These are phyloP conservation scores for Incurvaria masculella DNA, from an alignment of 2,888 invertebrate genomes.

Conservation along the genomic window DNA sequence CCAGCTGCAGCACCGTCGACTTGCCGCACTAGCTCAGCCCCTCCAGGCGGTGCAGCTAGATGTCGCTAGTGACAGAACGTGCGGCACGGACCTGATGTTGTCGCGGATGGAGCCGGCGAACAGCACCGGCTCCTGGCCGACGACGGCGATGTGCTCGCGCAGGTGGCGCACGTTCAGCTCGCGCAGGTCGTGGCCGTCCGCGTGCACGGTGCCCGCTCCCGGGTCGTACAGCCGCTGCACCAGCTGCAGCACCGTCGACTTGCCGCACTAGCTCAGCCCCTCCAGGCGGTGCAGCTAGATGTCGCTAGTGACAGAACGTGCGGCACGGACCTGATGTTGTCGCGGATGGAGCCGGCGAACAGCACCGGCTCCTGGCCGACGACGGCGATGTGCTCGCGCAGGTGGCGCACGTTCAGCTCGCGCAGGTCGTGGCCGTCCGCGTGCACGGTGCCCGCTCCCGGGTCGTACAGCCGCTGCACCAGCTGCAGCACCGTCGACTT, in stretches of 20 bases:
- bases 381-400: slow-evolving; percentile 75
- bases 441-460: slow-evolving; percentile 49
- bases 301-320: too few species aligned
- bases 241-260: slow-evolving; percentile 76
- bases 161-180: slow-evolving; percentile 70
- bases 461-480: slow-evolving; percentile 72
- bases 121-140: slow-evolving; percentile 84
- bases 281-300: too few species aligned
- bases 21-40: too few species aligned
- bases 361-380: slow-evolving; percentile 88
- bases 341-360: slow-evolving; percentile 75
- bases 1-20: slow-evolving; percentile 73
- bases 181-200: slow-evolving; percentile 62
- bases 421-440: slow-evolving; percentile 63
- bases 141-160: slow-evolving; percentile 75
- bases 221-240: slow-evolving; percentile 75
- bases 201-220: slow-evolving; percentile 44
- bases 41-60: too few species aligned
- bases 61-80: too few species aligned
- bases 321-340: slow-evolving; percentile 74
- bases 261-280: too few species aligned
- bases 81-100: slow-evolving; percentile 71
- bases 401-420: slow-evolving; percentile 67
- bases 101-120: slow-evolving; percentile 78
- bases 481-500: slow-evolving; percentile 80